Percentiles rank a stretch among this genome's conserved stretches.
Evolutionary conservation across 2,888 invertebrate genomes (phyloP).

Genomic region (Cryptocephalus primarius): DNA sequence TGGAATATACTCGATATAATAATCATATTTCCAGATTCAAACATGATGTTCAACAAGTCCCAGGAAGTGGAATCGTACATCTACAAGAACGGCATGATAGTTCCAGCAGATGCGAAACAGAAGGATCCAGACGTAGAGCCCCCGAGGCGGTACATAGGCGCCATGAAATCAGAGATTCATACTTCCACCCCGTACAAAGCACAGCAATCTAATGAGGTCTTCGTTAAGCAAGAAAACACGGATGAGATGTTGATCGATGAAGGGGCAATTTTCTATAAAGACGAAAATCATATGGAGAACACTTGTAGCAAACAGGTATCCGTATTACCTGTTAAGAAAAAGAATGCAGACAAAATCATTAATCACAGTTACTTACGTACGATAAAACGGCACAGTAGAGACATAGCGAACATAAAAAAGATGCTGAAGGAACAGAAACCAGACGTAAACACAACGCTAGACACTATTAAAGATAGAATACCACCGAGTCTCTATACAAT

Average conservation of each 20-base stretch:
- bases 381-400: conserved; percentile 28
- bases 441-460: conserved; percentile 19
- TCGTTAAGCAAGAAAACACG: conserved; percentile 1
- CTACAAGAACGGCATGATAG: conserved; percentile 28
- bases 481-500: conserved; percentile 27
- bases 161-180: too few species aligned
- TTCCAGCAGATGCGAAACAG: conserved; percentile 16
- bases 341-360: conserved; percentile 11
- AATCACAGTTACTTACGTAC: conserved; percentile 19
- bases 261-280: too few species aligned
- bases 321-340: not conserved
- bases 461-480: conserved; percentile 22
- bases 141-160: not conserved
- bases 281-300: too few species aligned
- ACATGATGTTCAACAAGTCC: conserved; percentile 21
- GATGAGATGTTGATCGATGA: not conserved
- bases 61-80: conserved; percentile 27
- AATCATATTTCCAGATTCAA: conserved; percentile 17
- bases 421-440: conserved; percentile 23
- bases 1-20: too few species aligned
- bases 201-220: not conserved
- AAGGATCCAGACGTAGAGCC: not conserved
- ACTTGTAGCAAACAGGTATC: not conserved
- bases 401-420: conserved; percentile 28
- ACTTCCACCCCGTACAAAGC: too few species aligned